phyloP scores from a whole-genome alignment of 2,113 vertebrate species.

The Corythornis madagascariensis region DNA sequence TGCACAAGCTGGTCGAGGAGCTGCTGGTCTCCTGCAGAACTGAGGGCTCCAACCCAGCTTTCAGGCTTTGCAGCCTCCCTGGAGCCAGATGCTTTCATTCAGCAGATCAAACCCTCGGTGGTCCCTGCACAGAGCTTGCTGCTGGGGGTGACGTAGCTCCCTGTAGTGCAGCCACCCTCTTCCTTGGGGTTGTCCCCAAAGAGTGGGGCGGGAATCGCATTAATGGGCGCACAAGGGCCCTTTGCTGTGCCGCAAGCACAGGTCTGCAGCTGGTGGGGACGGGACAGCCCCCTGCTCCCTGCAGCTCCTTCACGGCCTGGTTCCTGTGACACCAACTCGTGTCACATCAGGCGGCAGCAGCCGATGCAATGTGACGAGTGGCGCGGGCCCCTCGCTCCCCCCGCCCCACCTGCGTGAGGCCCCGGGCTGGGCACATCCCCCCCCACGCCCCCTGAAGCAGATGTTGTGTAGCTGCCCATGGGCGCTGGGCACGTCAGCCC shows the following conservation, averaged over 20 bases:
- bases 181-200: neutral
- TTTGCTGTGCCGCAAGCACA: fast-evolving
- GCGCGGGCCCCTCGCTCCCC: fast-evolving
- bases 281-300: fast-evolving
- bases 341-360: neutral
- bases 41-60: neutral
- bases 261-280: neutral
- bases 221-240: neutral
- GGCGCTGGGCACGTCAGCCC: neutral
- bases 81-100: neutral
- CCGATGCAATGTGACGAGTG: neutral
- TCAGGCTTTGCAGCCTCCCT: neutral
- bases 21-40: neutral
- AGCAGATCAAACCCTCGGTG: neutral
- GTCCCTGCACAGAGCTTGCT: neutral
- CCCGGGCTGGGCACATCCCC: neutral
- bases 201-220: neutral
- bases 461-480: neutral
- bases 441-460: neutral
- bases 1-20: fast-evolving
- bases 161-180: fast-evolving
- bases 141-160: neutral
- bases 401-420: fast-evolving
- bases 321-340: neutral
- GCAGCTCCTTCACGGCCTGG: neutral